phyloP scores from a whole-genome alignment of 2,888 invertebrate genomes.

The Nasonovia ribisnigri region DNA sequence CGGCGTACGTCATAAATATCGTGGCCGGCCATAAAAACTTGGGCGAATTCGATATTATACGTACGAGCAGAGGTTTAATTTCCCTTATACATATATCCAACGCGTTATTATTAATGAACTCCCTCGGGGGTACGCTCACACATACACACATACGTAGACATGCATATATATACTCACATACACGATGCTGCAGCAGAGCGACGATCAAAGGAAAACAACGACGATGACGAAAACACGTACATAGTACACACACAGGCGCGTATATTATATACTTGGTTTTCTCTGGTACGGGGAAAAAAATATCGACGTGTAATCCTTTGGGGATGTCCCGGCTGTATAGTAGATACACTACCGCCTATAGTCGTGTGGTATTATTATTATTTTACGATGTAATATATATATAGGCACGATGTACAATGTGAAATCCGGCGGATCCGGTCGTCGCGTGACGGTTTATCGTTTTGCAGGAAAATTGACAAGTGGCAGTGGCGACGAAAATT shows the following conservation, averaged over 20 bases:
- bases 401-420: background rate
- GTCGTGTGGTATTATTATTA: background rate
- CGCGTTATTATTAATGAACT: constrained; percentile 61
- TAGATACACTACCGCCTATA: background rate
- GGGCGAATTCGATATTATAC: constrained; percentile 40
- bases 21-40: constrained; percentile 29
- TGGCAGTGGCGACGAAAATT: constrained; percentile 16
- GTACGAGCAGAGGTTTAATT: constrained; percentile 38
- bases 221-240: constrained; percentile 33
- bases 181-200: background rate
- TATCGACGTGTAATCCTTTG: constrained; percentile 6
- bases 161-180: background rate
- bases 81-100: constrained; percentile 29
- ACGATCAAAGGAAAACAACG: constrained; percentile 48
- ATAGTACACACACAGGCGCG: background rate
- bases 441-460: constrained; percentile 11
- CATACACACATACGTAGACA: background rate
- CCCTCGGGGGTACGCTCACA: constrained; percentile 27
- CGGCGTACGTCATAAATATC: constrained; percentile 37
- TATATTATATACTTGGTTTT: background rate
- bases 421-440: background rate
- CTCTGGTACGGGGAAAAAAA: background rate
- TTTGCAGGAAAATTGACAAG: constrained; percentile 40
- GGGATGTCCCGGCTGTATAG: background rate
- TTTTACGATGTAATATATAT: background rate